phyloP scores from a whole-genome alignment of 1,140 invertebrate species.

The Limonius californicus region DNA sequence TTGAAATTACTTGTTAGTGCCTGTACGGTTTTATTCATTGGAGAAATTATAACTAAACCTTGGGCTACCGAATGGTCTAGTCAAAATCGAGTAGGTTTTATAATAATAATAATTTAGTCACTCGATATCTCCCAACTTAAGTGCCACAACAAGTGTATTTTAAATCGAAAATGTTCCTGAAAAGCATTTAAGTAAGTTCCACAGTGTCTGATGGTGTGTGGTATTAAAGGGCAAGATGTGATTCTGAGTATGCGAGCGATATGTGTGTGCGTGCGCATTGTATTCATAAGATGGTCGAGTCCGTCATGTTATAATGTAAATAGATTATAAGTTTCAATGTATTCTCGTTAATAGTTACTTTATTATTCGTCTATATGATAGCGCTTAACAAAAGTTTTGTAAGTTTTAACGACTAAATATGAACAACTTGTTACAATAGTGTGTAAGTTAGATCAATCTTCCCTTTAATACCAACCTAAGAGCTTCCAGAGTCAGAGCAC shows the following conservation, averaged over 20 bases:
- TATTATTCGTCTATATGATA: constrained; percentile 37
- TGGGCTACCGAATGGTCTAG: constrained; percentile 41
- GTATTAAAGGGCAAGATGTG: constrained; percentile 41
- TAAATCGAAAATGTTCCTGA: constrained; percentile 43
- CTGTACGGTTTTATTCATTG: constrained; percentile 32
- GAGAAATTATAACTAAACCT: constrained; percentile 29
- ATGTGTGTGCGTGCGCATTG: constrained; percentile 34
- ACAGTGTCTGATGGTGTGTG: constrained; percentile 32
- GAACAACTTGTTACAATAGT: constrained; percentile 31
- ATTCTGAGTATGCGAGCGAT: constrained; percentile 28
- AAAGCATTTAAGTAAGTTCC: constrained; percentile 42
- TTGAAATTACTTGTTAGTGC: constrained; percentile 20
- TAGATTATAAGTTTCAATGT: constrained; percentile 35
- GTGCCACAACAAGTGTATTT: constrained; percentile 39
- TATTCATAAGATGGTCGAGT: constrained; percentile 22
- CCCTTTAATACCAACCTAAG: constrained; percentile 47
- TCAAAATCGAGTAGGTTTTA: constrained; percentile 35
- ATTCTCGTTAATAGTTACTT: constrained; percentile 27
- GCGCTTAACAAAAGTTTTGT: constrained; percentile 33
- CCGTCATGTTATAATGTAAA: constrained; percentile 33
- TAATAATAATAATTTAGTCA: constrained; percentile 26
- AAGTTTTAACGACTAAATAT: constrained; percentile 35
- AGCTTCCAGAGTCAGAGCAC: constrained; percentile 45
- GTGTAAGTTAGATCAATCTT: constrained; percentile 34
- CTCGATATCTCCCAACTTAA: constrained; percentile 44